A percentile compares a stretch with the other conserved stretches of the same genome.
Conservation (phyloP, 2,113 vertebrate genomes). For the Pelusios castaneus region DNA sequence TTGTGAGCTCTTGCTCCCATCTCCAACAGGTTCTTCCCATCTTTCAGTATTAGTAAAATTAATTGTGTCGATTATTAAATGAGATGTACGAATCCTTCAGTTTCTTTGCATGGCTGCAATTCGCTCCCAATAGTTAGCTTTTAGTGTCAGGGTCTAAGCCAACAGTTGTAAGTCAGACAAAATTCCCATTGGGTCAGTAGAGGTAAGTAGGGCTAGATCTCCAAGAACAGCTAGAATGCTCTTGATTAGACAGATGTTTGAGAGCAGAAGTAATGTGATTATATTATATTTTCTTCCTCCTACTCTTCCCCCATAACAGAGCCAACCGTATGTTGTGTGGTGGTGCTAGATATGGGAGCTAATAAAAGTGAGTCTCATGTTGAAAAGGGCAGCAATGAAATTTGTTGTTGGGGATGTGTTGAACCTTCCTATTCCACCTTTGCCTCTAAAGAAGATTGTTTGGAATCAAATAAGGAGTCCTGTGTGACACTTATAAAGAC, state of each 20-base stretch:
- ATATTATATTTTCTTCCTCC: not conserved
- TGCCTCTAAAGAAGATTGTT: not conserved
- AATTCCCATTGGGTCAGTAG: not conserved
- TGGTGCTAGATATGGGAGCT: not conserved
- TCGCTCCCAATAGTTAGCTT: not conserved
- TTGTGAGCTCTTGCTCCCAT: not conserved
- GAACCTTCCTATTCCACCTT: not conserved
- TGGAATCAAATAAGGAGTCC: not conserved
- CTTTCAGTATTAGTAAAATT: not conserved
- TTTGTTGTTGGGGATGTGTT: not conserved
- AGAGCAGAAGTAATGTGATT: not conserved
- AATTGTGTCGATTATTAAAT: not conserved
- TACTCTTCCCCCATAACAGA: not conserved
- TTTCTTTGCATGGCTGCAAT: not conserved
- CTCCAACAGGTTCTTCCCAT: not conserved
- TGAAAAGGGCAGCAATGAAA: not conserved
- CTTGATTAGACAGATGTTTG: not conserved
- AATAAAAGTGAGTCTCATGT: not conserved
- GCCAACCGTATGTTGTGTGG: not conserved
- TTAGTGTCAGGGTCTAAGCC: not conserved
- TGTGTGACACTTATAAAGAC: no score
- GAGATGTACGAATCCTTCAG: not conserved
- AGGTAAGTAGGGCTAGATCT: not conserved
- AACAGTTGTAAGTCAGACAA: not conserved
- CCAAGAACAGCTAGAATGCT: not conserved